Evolutionary conservation across 2,113 vertebrate genomes (phyloP).

Genomic region (Polypterus senegalus): DNA sequence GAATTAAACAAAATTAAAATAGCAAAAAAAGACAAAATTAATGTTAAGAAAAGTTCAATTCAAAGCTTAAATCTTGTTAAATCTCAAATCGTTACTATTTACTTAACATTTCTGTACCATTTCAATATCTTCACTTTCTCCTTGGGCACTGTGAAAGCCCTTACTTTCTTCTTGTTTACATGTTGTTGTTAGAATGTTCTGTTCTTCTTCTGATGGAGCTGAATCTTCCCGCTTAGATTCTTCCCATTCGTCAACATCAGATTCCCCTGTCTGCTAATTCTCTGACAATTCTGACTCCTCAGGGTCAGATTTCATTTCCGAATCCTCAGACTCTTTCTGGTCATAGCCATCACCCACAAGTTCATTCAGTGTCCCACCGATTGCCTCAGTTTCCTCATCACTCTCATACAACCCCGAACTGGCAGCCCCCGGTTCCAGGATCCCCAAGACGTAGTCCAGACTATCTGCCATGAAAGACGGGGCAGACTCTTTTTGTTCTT

Average conservation of each 20-base stretch:
- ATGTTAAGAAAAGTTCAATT: no score
- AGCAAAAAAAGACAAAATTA: no score
- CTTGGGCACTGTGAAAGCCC: no score
- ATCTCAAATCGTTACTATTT: no score
- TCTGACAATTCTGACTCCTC: conserved; percentile 13
- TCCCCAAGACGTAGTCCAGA: conserved; percentile 74
- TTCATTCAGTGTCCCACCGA: conserved; percentile 36
- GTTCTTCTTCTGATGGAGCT: no score
- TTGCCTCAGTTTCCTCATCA: conserved; percentile 38
- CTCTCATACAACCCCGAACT: conserved; percentile 37
- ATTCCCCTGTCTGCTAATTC: background rate
- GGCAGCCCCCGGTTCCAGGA: conserved; percentile 47
- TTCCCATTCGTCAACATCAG: conserved; percentile 18
- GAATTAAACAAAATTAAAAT: no score
- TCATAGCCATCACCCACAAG: conserved; percentile 28
- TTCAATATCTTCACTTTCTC: no score
- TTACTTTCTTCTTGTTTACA: no score
- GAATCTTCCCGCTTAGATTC: background rate
- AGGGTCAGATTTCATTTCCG: conserved; percentile 12
- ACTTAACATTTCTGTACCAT: no score
- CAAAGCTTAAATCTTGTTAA: no score
- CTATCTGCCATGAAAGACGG: conserved; percentile 72
- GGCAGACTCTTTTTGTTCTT: conserved; percentile 56
- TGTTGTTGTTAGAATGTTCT: no score
- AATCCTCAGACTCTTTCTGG: conserved; percentile 15